These are phyloP conservation scores for Pantherophis alleghaniensis DNA, from an alignment of 2,797 vertebrate genomes.

Conservation along the genomic window DNA sequence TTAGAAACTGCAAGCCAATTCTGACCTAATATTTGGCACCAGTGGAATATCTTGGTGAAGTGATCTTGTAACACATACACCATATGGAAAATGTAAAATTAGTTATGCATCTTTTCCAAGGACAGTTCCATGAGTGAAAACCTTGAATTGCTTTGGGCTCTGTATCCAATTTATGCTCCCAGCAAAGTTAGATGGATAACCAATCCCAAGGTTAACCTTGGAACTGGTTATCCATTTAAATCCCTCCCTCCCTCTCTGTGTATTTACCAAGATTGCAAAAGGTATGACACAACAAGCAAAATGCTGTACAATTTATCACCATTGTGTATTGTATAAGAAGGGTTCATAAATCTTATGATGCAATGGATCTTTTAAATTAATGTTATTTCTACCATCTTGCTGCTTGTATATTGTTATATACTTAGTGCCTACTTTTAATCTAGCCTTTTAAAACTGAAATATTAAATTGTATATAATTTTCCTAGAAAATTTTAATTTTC, in stretches of 20 bases:
- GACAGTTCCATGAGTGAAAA: not conserved
- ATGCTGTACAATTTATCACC: not conserved
- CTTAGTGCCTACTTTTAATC: not conserved
- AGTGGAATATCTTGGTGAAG: not conserved
- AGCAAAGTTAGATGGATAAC: not conserved
- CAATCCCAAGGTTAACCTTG: not conserved
- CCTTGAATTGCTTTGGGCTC: not conserved
- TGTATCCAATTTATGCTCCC: not conserved
- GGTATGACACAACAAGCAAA: not conserved
- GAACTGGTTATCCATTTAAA: not conserved
- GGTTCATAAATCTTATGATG: not conserved
- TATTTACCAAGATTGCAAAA: not conserved
- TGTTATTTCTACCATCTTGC: not conserved
- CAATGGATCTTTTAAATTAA: not conserved
- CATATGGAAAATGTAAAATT: not conserved
- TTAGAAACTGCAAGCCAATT: not conserved
- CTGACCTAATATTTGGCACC: conserved; percentile 11
- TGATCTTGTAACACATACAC: not conserved
- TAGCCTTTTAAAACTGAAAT: not conserved
- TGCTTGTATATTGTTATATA: not conserved
- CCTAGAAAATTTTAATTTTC: not conserved
- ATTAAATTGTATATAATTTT: not conserved
- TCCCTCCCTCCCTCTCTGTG: not conserved
- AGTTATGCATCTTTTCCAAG: not conserved
- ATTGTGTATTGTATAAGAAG: not conserved